These are phyloP conservation scores for Clusia tigrina DNA, from an alignment of 2,888 invertebrate species.

Conservation along the genomic window DNA sequence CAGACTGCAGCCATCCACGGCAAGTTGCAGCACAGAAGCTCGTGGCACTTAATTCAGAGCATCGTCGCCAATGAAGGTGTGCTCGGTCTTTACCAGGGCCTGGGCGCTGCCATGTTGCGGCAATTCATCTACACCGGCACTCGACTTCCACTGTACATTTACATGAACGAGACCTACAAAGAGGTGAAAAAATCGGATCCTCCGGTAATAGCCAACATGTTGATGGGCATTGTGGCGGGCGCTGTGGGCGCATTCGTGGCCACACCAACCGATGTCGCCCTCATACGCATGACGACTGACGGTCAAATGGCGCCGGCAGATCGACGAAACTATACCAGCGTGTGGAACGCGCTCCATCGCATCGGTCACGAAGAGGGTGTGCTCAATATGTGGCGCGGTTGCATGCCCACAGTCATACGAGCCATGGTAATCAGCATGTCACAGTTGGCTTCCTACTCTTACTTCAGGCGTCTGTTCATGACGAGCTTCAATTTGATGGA, in stretches of 20 bases:
- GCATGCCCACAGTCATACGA: conserved; percentile 83
- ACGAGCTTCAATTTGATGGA: conserved; percentile 71
- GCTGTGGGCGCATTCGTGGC: conserved; percentile 82
- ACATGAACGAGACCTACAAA: conserved; percentile 81
- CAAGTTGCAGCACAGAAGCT: conserved; percentile 77
- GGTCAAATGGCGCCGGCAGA: conserved; percentile 89
- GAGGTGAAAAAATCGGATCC: conserved; percentile 74
- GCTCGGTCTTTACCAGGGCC: conserved; percentile 85
- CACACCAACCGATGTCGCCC: conserved; percentile 95
- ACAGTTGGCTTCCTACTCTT: conserved; percentile 97
- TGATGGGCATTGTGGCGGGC: conserved; percentile 88
- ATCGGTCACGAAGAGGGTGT: conserved; percentile 80
- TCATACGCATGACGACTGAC: conserved; percentile 98
- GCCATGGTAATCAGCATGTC: conserved; percentile 99
- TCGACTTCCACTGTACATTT: conserved; percentile 91
- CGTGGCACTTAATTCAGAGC: conserved; percentile 80
- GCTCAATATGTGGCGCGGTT: conserved; percentile 90
- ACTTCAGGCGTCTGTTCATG: conserved; percentile 75
- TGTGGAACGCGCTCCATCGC: conserved; percentile 85
- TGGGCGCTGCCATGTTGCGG: conserved; percentile 90
- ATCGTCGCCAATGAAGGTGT: conserved; percentile 89
- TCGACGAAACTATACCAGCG: conserved; percentile 91
- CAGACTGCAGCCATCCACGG: conserved; percentile 85
- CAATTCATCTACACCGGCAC: conserved; percentile 99
- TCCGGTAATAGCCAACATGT: conserved; percentile 81